Evolutionary conservation across 2,113 vertebrate species (phyloP).

Genomic region (Alligator sinensis): DNA sequence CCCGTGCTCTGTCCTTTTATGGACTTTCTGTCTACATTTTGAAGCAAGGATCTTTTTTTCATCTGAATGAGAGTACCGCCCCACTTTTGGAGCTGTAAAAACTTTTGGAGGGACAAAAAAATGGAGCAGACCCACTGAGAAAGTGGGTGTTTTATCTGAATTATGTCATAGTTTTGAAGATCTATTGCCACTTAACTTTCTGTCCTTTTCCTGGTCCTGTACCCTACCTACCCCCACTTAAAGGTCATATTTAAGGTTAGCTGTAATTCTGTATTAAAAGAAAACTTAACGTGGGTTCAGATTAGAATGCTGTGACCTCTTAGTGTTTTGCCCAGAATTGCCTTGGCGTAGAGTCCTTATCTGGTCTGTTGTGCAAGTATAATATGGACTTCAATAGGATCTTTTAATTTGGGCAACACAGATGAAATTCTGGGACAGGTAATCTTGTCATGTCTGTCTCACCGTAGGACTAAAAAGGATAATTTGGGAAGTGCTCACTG

Average conservation of each 20-base stretch:
- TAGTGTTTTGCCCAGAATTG: neutral
- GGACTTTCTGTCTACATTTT: too few species aligned
- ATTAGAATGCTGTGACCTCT: neutral
- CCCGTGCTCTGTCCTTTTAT: neutral
- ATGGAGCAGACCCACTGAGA: neutral
- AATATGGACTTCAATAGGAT: neutral
- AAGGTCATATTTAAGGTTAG: neutral
- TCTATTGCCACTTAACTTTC: neutral
- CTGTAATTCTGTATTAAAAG: neutral
- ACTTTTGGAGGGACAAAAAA: neutral
- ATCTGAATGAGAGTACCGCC: neutral
- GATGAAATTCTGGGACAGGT: neutral
- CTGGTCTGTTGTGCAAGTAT: neutral
- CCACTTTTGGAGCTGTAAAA: neutral
- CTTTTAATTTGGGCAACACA: neutral
- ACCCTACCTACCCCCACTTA: too few species aligned
- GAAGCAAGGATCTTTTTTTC: neutral
- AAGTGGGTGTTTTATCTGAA: too few species aligned
- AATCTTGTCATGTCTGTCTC: neutral
- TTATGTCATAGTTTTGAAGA: neutral
- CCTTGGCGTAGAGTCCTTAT: neutral
- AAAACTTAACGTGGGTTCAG: rapidly evolving
- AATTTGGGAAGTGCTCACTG: too few species aligned
- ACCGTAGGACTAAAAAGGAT: too few species aligned
- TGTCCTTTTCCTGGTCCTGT: too few species aligned